phyloP scores from a whole-genome alignment of 2,888 invertebrate genomes.

The Phyllotreta cruciferae region DNA sequence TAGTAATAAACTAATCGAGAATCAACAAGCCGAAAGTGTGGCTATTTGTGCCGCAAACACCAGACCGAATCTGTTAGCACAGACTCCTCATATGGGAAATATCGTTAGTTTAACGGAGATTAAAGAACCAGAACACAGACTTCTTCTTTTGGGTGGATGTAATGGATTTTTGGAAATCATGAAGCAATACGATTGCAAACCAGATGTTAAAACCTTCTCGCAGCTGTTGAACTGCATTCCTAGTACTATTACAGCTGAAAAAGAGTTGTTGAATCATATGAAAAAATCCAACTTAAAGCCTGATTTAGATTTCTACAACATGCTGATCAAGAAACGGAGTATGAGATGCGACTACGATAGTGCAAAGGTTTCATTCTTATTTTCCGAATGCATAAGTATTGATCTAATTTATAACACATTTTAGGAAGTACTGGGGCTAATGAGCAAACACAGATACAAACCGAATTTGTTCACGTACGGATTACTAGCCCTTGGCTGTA shows the following conservation, averaged over 20 bases:
- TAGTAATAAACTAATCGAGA: neutral
- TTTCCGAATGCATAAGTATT: neutral
- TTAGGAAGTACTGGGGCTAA: slow-evolving; percentile 66
- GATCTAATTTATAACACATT: slow-evolving; percentile 33
- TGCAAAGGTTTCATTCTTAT: slow-evolving; percentile 62
- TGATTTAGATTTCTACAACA: slow-evolving; percentile 86
- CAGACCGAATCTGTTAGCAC: slow-evolving; percentile 73
- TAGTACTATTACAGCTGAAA: slow-evolving; percentile 70
- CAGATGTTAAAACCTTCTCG: slow-evolving; percentile 81
- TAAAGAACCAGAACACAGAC: slow-evolving; percentile 68
- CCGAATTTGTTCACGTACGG: slow-evolving; percentile 88
- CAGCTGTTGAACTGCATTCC: slow-evolving; percentile 78
- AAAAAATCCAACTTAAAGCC: slow-evolving; percentile 66
- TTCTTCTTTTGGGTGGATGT: slow-evolving; percentile 81
- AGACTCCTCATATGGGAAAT: slow-evolving; percentile 67
- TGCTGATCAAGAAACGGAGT: slow-evolving; percentile 82
- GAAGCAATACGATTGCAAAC: slow-evolving; percentile 69
- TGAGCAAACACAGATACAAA: slow-evolving; percentile 64
- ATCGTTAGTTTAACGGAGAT: slow-evolving; percentile 68
- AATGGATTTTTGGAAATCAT: slow-evolving; percentile 79
- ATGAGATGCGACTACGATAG: slow-evolving; percentile 71
- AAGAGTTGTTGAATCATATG: slow-evolving; percentile 70
- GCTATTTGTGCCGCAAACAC: neutral
- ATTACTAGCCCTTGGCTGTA: slow-evolving; percentile 81
- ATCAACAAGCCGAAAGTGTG: neutral